Base-by-base conservation (phyloP, 2,113 vertebrate species). In the Alectura lathami region DNA sequence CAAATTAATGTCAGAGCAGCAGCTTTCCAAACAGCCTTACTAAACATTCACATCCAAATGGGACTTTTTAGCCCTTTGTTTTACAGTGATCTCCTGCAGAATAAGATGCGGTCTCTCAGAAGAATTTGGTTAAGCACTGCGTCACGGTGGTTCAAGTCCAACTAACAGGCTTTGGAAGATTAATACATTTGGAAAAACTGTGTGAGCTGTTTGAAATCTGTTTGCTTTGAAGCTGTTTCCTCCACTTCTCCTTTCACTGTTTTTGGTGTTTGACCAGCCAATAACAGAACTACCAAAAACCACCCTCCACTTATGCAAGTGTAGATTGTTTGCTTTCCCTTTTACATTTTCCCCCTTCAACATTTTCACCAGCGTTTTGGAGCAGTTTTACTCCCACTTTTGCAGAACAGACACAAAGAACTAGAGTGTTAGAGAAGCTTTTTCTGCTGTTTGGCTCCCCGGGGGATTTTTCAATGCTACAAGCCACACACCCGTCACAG, bases 61-160 rank as follows among this genome's bases (percentile, higher is more conserved):
- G 53, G 87, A 80, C 83, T 95, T 95, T 91, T 67, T 68, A 91
- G 64, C 60, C 29, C 23, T 94, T 89, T 95, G 82, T 91, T 93
- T 94, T 80, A 87, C 60, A 74, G 4, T 24, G 34, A 72, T 83
- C 38, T 68, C 59, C 80, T 80, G 60, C 59, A 89, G 54, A 77
- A 86, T 69, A 88, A 91, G 94, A 70, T 66, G 45, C 24, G 63
- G 94, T 47, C 32, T 70, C 72, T 57, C 63, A 64, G 60, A 94
- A 88, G 85, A 48, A 51, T 88, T 67, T 11, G 74, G 38, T 78
- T 93, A 91, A 91, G 66, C 76, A 76, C 72, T 83, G 47, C 34
- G 53, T 74, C 81, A 76, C 60, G 73, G 45, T 88, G 94, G 83
- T 70, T 96, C 91, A 91, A 91, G 73, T 69, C 75, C 82, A 83